Evolutionary conservation across 2,113 vertebrate species (phyloP).

Genomic region (Eudyptes chrysolophus): DNA sequence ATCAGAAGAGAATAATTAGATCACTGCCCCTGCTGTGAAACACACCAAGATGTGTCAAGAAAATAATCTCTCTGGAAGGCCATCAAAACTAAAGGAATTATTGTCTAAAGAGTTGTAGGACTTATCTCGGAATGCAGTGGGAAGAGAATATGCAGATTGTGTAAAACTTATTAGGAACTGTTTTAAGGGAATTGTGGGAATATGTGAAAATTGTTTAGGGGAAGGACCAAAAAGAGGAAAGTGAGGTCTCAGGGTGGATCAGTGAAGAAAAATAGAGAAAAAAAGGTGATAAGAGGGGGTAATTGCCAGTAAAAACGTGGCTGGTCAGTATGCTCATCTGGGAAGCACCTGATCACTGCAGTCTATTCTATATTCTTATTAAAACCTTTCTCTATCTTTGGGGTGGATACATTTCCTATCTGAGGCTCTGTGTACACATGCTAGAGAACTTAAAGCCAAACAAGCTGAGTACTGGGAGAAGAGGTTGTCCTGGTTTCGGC

Average conservation of each 20-base stretch:
- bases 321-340: not conserved
- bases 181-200: not conserved
- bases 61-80: not conserved
- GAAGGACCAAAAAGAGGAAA: not conserved
- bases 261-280: not conserved
- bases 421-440: not conserved
- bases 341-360: not conserved
- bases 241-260: not conserved
- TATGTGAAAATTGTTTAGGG: not conserved
- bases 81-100: not conserved
- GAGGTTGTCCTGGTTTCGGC: no score
- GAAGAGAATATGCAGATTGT: not conserved
- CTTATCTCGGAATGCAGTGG: not conserved
- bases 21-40: not conserved
- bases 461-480: not conserved
- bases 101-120: not conserved
- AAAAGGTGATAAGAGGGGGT: rapidly evolving
- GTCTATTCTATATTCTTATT: not conserved
- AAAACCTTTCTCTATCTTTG: not conserved
- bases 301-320: not conserved
- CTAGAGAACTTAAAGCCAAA: not conserved
- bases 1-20: not conserved
- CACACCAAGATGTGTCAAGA: not conserved
- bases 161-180: not conserved
- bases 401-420: not conserved